Evolutionary conservation across 1,140 invertebrate species (phyloP).

Genomic region (Drosophila teissieri): DNA sequence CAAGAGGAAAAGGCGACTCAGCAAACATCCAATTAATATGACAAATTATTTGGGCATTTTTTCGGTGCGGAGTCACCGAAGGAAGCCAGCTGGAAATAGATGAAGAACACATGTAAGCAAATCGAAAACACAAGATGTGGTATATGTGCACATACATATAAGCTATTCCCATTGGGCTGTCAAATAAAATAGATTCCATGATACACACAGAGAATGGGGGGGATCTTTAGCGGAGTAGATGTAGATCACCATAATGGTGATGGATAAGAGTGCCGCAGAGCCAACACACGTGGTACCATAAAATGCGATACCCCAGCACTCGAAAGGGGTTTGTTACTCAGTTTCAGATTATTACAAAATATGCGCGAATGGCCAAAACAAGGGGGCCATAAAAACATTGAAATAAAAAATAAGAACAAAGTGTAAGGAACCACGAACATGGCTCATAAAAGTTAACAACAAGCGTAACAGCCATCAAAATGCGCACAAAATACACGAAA

Average conservation of each 20-base stretch:
- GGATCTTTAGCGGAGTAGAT: slow-evolving; percentile 46
- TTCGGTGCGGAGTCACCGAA: neutral
- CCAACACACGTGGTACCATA: slow-evolving; percentile 24
- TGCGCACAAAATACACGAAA: slow-evolving; percentile 4
- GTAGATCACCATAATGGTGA: slow-evolving; percentile 69
- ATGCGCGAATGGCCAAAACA: neutral
- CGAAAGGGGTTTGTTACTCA: slow-evolving; percentile 16
- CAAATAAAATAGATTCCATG: slow-evolving; percentile 1
- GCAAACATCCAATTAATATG: neutral
- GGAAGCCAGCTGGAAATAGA: neutral
- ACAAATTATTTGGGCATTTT: neutral
- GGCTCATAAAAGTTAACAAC: slow-evolving; percentile 42
- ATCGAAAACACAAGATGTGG: slow-evolving; percentile 20
- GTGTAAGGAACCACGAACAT: slow-evolving; percentile 14
- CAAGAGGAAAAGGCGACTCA: slow-evolving; percentile 1
- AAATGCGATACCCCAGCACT: slow-evolving; percentile 46
- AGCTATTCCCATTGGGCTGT: slow-evolving; percentile 6
- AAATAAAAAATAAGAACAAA: slow-evolving; percentile 30
- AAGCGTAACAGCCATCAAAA: slow-evolving; percentile 16
- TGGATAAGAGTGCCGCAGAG: slow-evolving; percentile 1
- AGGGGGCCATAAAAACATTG: slow-evolving; percentile 27
- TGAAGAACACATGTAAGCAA: slow-evolving; percentile 18
- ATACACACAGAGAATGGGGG: neutral
- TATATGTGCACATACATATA: no score
- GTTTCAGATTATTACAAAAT: slow-evolving; percentile 60